Conservation (phyloP, 2,797 vertebrate genomes). For the Eulemur coronatus region DNA sequence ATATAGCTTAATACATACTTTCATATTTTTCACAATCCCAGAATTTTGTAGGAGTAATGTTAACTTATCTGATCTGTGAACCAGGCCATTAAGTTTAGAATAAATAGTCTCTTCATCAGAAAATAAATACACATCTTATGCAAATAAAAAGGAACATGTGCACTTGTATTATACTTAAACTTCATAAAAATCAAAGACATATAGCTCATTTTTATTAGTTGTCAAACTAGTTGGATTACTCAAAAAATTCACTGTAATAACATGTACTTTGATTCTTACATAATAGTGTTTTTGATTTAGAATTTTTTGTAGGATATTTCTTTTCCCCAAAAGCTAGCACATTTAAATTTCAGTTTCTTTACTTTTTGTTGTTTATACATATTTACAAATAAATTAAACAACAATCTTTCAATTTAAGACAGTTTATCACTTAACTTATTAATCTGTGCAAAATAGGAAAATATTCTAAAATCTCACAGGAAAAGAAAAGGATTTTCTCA, state of each 20-base stretch:
- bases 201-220: not conserved
- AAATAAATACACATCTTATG: not conserved
- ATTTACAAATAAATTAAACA: not conserved
- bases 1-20: not conserved
- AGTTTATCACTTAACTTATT: not conserved
- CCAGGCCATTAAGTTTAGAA: not conserved
- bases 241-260: not conserved
- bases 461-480: not conserved
- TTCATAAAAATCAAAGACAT: not conserved
- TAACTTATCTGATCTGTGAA: not conserved
- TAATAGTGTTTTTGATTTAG: not conserved
- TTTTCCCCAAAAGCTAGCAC: no score
- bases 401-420: not conserved
- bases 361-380: not conserved
- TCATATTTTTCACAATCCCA: not conserved
- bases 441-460: not conserved
- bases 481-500: not conserved
- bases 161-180: not conserved
- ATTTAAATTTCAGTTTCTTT: not conserved
- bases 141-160: not conserved
- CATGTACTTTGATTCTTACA: not conserved
- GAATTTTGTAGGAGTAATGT: not conserved
- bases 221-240: not conserved
- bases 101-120: not conserved
- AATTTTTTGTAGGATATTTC: not conserved